Conservation (phyloP, 2,888 invertebrate species). For the Macrophya annulata region DNA sequence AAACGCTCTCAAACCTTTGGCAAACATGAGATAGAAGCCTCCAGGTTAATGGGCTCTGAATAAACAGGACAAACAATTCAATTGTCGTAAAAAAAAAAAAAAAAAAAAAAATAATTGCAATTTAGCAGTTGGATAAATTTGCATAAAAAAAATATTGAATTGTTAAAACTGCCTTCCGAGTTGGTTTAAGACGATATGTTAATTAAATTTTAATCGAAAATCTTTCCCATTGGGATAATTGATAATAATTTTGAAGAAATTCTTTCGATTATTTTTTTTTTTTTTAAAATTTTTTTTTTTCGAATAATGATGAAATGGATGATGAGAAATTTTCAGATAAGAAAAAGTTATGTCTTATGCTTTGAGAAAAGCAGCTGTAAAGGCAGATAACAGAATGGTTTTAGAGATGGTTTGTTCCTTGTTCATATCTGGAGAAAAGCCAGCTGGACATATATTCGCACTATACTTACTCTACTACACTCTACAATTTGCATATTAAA, state of each 20-base stretch:
- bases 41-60: not conserved
- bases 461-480: slow-evolving; percentile 11
- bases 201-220: too few species aligned
- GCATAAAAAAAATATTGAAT: too few species aligned
- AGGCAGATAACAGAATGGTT: not conserved
- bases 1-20: not conserved
- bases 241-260: too few species aligned
- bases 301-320: too few species aligned
- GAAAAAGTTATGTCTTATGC: not conserved
- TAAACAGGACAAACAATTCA: not conserved
- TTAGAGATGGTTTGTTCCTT: not conserved
- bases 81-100: not conserved
- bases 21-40: not conserved
- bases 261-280: too few species aligned
- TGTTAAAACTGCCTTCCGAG: too few species aligned
- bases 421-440: slow-evolving; percentile 52
- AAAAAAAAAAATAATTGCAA: not conserved
- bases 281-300: too few species aligned
- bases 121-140: not conserved
- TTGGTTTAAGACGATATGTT: too few species aligned
- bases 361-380: not conserved
- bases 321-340: not conserved
- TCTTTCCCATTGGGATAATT: too few species aligned
- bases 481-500: slow-evolving; percentile 45
- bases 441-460: slow-evolving; percentile 42